Percentiles rank a stretch among this genome's conserved stretches.
Evolutionary conservation across 1,140 invertebrate species (phyloP).

Genomic region (Bombus polaris): DNA sequence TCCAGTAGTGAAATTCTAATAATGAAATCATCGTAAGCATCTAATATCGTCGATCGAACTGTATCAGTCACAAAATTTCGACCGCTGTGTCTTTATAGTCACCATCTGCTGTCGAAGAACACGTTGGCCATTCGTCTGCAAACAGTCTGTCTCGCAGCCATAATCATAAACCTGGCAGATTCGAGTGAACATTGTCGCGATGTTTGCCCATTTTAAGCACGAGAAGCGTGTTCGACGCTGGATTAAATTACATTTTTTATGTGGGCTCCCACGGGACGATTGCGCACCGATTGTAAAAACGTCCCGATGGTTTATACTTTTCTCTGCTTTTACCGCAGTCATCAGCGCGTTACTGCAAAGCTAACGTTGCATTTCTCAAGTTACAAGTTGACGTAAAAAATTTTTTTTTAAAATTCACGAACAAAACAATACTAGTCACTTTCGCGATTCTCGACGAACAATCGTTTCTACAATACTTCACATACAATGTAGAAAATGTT

Average conservation of each 20-base stretch:
- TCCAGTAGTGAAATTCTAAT: too few relatives aligned
- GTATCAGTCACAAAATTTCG: too few relatives aligned
- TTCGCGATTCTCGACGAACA: too few relatives aligned
- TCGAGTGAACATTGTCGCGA: neutral
- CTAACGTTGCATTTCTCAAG: too few relatives aligned
- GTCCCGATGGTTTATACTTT: neutral
- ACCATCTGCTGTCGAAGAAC: neutral
- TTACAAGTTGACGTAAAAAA: too few relatives aligned
- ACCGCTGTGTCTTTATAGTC: neutral
- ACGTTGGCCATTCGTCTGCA: neutral
- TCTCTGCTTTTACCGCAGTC: too few relatives aligned
- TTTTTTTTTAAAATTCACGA: accelerated
- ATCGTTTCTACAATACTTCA: too few relatives aligned
- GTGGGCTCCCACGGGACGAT: neutral
- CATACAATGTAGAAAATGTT: too few relatives aligned
- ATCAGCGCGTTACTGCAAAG: too few relatives aligned
- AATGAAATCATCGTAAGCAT: too few relatives aligned
- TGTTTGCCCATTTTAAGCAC: neutral
- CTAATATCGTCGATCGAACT: too few relatives aligned
- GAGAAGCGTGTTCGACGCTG: neutral
- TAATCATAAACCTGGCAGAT: neutral
- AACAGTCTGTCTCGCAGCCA: neutral
- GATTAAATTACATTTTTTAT: neutral
- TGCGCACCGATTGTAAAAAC: neutral
- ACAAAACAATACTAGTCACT: too few relatives aligned